These are phyloP conservation scores for Cassiopea andromeda DNA, from an alignment of 30 jellyfish, hydroid and myxozoan genomes.

Conservation along the genomic window DNA sequence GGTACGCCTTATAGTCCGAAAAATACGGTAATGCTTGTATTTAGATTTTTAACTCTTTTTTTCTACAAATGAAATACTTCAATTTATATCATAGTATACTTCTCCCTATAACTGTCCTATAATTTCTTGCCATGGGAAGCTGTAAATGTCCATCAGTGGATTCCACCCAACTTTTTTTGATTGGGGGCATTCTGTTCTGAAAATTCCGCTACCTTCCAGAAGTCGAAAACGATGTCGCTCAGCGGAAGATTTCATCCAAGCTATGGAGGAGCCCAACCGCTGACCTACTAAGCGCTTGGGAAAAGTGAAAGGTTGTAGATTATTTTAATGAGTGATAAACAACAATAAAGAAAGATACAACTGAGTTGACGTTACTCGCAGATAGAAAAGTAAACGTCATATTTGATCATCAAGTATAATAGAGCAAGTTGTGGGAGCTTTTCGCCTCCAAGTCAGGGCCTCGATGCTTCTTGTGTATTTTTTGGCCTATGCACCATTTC, in stretches of 20 bases:
- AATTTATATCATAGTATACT: too few species aligned
- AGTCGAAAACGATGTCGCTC: neutral
- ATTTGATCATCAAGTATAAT: neutral
- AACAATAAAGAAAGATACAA: neutral
- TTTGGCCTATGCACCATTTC: slow-evolving; percentile 68
- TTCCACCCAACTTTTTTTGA: too few species aligned
- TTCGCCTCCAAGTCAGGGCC: slow-evolving; percentile 36
- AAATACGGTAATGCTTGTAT: too few species aligned
- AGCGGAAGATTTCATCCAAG: slow-evolving; percentile 2
- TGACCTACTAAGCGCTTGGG: slow-evolving; percentile 18
- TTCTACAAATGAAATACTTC: too few species aligned
- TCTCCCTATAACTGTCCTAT: too few species aligned
- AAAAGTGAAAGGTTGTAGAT: neutral
- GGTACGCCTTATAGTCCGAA: too few species aligned
- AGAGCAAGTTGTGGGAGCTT: slow-evolving; percentile 30
- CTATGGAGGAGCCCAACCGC: slow-evolving; percentile 44
- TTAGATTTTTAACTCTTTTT: too few species aligned
- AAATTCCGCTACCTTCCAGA: neutral
- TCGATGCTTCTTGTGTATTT: slow-evolving; percentile 58
- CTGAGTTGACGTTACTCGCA: neutral
- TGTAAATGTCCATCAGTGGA: too few species aligned
- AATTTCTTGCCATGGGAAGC: too few species aligned
- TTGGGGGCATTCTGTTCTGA: neutral
- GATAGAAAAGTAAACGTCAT: neutral
- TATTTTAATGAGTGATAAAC: neutral